Evolutionary conservation across 2,113 vertebrate genomes (phyloP).

Genomic region (Peromyscus maniculatus): DNA sequence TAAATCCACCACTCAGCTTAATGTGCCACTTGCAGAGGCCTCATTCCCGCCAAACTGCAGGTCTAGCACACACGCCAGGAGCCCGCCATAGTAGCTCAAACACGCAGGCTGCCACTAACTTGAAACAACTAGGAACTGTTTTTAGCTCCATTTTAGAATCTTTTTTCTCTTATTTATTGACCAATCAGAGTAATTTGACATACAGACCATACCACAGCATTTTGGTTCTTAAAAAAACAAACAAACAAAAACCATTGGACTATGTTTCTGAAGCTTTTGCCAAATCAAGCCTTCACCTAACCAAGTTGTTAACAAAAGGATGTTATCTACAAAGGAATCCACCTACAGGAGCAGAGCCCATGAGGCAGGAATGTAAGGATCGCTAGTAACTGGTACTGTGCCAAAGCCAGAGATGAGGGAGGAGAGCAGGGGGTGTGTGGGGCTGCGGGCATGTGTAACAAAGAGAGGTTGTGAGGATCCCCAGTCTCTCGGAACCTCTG

Average conservation of each 20-base stretch:
- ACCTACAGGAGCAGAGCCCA: neutral
- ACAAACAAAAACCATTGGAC: neutral
- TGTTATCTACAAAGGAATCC: neutral
- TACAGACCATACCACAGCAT: no score
- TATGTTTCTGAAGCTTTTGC: neutral
- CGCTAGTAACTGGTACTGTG: neutral
- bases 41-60: no score
- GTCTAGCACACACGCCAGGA: no score
- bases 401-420: neutral
- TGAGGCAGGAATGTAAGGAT: neutral
- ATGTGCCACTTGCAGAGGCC: no score
- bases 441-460: neutral
- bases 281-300: neutral
- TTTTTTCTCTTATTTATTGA: no score
- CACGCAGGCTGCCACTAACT: no score
- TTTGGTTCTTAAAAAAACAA: neutral
- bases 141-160: no score
- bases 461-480: neutral
- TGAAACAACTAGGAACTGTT: no score
- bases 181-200: no score
- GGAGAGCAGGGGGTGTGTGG: accelerated
- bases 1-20: no score
- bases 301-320: neutral
- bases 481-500: neutral
- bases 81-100: no score